These are phyloP conservation scores for Noctuana brunneofusca DNA, from an alignment of 2,888 invertebrate species.

Conservation along the genomic window DNA sequence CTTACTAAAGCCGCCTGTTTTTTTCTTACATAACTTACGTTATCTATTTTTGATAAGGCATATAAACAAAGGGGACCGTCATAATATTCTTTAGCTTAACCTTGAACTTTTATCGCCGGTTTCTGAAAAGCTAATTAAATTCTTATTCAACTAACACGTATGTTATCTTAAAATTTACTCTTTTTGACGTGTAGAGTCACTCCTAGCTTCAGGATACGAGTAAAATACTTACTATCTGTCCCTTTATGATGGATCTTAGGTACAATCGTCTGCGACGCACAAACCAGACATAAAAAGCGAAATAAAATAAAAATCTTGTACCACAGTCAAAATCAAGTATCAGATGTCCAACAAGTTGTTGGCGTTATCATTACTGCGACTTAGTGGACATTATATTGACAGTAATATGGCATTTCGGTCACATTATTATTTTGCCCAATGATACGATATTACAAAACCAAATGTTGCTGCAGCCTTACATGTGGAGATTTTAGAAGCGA, in stretches of 20 bases:
- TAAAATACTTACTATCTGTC: no score
- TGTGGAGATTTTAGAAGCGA: no score
- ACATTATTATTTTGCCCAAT: constrained; percentile 27
- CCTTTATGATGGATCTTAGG: no score
- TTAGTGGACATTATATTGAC: constrained; percentile 59
- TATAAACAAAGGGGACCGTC: constrained; percentile 11
- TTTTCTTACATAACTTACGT: not conserved
- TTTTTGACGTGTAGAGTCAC: no score
- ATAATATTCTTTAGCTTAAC: not conserved
- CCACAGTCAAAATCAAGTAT: constrained; percentile 51
- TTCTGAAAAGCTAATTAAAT: not conserved
- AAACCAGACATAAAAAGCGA: not conserved
- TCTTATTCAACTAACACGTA: no score
- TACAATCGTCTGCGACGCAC: no score
- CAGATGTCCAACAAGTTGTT: constrained; percentile 64
- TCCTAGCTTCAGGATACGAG: no score
- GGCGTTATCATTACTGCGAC: constrained; percentile 61
- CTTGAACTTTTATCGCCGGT: not conserved
- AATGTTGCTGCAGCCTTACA: no score
- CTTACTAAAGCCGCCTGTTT: not conserved
- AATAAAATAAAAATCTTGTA: constrained; percentile 37
- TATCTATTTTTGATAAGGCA: constrained; percentile 9
- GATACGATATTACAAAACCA: not conserved
- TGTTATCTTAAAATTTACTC: no score
- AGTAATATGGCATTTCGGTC: constrained; percentile 56